Percentiles rank a stretch among this genome's conserved stretches.
These are phyloP conservation scores for Rhyacophila evoluta DNA, from an alignment of 2,888 invertebrate species.

Conservation along the genomic window DNA sequence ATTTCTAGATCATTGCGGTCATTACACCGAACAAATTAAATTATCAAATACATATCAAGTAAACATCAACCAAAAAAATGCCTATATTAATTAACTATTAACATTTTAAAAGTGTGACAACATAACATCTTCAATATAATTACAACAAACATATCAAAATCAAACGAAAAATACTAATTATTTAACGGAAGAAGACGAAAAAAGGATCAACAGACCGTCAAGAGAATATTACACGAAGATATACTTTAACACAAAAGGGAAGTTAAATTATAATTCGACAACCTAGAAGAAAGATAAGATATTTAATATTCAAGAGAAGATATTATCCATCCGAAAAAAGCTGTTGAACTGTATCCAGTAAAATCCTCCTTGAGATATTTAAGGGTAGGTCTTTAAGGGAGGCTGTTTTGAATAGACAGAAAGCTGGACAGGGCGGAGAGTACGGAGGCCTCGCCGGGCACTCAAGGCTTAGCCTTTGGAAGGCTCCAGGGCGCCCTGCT, in stretches of 20 bases:
- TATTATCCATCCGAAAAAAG: neutral
- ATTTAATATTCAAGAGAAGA: neutral
- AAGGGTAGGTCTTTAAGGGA: neutral
- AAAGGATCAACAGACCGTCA: too few relatives aligned
- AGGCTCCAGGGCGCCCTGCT: constrained; percentile 77
- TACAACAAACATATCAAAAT: too few relatives aligned
- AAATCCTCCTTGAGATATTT: neutral
- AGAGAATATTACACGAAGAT: neutral
- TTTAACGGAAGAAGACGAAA: too few relatives aligned
- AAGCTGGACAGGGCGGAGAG: constrained; percentile 45
- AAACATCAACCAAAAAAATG: constrained; percentile 30
- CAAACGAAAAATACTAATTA: too few relatives aligned
- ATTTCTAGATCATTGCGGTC: constrained; percentile 36
- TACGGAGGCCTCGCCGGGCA: constrained; percentile 32
- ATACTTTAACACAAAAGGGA: too few relatives aligned
- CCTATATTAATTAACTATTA: neutral
- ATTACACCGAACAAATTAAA: constrained; percentile 5
- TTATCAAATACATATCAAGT: constrained; percentile 42
- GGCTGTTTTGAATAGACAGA: constrained; percentile 5
- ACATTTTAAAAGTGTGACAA: neutral
- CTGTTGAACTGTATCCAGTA: neutral
- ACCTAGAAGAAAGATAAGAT: too few relatives aligned
- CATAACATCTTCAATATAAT: neutral
- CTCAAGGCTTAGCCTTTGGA: constrained; percentile 62
- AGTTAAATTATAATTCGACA: too few relatives aligned